phyloP scores from a whole-genome alignment of 2,113 vertebrate species.

The Phyllostomus discolor region DNA sequence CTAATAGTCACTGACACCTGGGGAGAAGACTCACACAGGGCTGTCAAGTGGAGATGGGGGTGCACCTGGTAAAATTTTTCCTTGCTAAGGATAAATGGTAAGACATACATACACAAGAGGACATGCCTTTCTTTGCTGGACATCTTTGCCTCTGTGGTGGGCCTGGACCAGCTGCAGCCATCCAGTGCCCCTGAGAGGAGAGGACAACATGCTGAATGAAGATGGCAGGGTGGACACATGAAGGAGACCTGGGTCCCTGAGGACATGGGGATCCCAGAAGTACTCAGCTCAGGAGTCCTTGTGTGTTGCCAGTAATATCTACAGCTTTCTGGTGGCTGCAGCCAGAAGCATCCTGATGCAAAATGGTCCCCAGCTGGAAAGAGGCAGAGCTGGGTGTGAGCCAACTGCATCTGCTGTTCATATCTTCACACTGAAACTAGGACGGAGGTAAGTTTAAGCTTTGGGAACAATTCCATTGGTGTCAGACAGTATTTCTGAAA shows the following conservation, averaged over 20 bases:
- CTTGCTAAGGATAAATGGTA: neutral
- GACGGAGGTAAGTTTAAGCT: neutral
- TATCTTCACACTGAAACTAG: neutral
- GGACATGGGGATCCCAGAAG: neutral
- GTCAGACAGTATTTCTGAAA: neutral
- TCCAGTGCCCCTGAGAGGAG: neutral
- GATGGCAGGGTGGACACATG: neutral
- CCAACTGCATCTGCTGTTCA: neutral
- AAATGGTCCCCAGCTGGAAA: neutral
- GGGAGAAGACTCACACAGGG: neutral
- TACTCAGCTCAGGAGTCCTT: neutral
- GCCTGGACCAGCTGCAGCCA: neutral
- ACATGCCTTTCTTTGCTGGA: neutral
- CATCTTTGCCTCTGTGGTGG: neutral
- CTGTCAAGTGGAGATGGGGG: neutral
- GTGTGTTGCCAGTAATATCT: neutral
- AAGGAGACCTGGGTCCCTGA: neutral
- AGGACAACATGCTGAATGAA: neutral
- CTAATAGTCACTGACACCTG: neutral
- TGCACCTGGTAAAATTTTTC: neutral
- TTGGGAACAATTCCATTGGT: neutral
- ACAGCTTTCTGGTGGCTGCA: neutral
- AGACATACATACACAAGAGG: neutral
- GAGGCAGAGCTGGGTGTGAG: neutral
- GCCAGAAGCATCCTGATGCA: neutral